Base-by-base conservation (phyloP, 2,797 vertebrate species). In the Darevskia nairensis region DNA sequence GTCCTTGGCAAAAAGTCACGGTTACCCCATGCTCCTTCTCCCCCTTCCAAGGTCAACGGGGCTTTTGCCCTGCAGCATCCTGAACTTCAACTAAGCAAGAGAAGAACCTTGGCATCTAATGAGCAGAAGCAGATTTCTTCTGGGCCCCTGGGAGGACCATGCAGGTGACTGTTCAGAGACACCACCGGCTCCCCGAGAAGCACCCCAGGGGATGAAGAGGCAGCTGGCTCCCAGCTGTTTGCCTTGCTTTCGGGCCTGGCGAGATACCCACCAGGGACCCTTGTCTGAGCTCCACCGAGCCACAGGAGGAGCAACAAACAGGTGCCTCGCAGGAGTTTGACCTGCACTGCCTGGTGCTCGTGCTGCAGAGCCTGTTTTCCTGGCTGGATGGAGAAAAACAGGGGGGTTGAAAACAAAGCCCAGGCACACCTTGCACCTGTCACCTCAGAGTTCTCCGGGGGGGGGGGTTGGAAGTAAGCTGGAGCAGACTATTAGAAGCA, bases 141-240 rank as follows among this genome's bases (percentile, higher is more conserved):
- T 80, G 66, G 13, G 27, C 39, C 10, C 78, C 59, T 29, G 68
- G 59, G 83, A 35, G n/a, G 23, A 46, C 50, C 39, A 25, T 32
- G 41, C 76, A 3, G 32, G 27, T 80, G 83, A 75, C 88, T 81
- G 84, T 82, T 76, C 83, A 76, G 88, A 76, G 72, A 81, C 88
- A n/a, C 19, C 27, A 1, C 50, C 25, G 13, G 11, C 59, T 89
- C 88, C n/a, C 78, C 32, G 25, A 66, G 71, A 81, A 68, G 75
- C 78, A 85, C 82, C 88, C 88, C 88, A 68, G 78, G 66, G 64
- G 88, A 5, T 8, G 68, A 39, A 68, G 35, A 59, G 86, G 84
- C 88, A 89, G 83, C 88, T 89, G 88, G 71, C 76, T 59, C 7
- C 84, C 84, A 89, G 83, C 83, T 89, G 88, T 76, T 89, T 84